These are phyloP conservation scores for Cepaea hortensis DNA, from an alignment of 2,888 invertebrate species.

Conservation along the genomic window DNA sequence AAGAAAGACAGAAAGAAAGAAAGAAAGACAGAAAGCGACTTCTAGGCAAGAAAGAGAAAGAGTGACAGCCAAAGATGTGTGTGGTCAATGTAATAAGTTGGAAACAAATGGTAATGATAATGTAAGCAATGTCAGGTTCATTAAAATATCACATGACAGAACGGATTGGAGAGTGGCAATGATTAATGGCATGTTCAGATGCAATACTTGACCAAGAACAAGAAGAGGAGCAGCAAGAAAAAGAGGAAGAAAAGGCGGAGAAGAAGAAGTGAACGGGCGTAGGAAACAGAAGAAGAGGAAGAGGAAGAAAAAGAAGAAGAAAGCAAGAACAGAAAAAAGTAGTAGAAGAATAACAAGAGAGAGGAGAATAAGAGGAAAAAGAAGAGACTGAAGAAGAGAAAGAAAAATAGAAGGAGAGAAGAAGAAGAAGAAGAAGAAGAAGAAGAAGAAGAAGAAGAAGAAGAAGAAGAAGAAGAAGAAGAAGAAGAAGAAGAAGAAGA, in stretches of 20 bases:
- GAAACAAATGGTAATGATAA: neutral
- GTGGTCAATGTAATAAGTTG: no score
- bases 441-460: conserved; percentile 28
- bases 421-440: conserved; percentile 7
- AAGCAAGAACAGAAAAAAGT: no score
- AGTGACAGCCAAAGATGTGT: neutral
- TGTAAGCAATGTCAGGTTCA: no score
- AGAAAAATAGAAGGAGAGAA: neutral
- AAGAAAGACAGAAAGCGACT: neutral
- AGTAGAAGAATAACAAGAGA: neutral
- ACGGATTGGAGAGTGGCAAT: neutral
- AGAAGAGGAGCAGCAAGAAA: neutral
- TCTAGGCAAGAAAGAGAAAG: neutral
- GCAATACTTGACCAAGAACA: neutral
- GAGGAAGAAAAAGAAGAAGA: conserved; percentile 12
- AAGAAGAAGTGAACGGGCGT: neutral
- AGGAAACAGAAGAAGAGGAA: neutral
- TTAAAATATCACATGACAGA: no score
- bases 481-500: conserved; percentile 22
- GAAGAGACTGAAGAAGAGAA: neutral
- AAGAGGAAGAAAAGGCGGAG: neutral
- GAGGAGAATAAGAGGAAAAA: neutral
- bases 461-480: conserved; percentile 7
- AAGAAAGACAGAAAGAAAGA: neutral
- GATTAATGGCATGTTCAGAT: neutral